Evolutionary conservation across 2,113 vertebrate species (phyloP), one percentile per base, ranked within the genome.

Genomic region (Chaetura pelagica): DNA sequence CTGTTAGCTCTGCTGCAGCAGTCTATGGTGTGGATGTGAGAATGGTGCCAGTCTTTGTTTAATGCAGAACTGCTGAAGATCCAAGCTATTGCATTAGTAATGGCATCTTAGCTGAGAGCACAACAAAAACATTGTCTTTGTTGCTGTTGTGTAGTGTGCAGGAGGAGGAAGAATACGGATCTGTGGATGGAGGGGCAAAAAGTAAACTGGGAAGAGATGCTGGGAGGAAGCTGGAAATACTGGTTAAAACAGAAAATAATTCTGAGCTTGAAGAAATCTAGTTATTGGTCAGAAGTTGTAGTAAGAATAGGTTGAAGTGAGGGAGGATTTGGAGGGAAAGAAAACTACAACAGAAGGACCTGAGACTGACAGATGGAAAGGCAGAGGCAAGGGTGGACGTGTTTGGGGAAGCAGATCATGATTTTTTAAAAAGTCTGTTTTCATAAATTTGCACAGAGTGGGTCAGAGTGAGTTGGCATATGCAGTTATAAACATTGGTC

Each of bases 111-210:
- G 40, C 26, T 27, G 85, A 66, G n/a, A 85, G 49, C 40, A 58
- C 2, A 9, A 27, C 26, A 5, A 49, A 74, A 35, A 10, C 4
- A 0, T 8, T 7, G 10, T 8, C 18, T 23, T 48, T 49, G 19
- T n/a, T 61, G 16, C 48, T 18, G 21, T 49, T 69, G 6, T 24
- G 12, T 34, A 11, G 42, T 8, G 17, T 46, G 74, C 18, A 35
- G 75, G 40, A 66, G 35, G 58, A 62, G 24, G 51, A 89, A 15
- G 42, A 46, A 2, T 7, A 29, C 42, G 29, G 61, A 55, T 30
- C 17, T 73, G 13, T 77, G 52, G 55, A 22, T 55, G 12, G 20
- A 81, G 22, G n/a, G 34, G 29, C 32, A 61, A 75, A 86, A 91
- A 67, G 15, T 66, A 63, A 89, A 34, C 29, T 68, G 46, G 63